Percentiles rank a stretch among this genome's conserved stretches.
Evolutionary conservation across 2,113 vertebrate genomes (phyloP).

Genomic region (Sebastes schlegelii): DNA sequence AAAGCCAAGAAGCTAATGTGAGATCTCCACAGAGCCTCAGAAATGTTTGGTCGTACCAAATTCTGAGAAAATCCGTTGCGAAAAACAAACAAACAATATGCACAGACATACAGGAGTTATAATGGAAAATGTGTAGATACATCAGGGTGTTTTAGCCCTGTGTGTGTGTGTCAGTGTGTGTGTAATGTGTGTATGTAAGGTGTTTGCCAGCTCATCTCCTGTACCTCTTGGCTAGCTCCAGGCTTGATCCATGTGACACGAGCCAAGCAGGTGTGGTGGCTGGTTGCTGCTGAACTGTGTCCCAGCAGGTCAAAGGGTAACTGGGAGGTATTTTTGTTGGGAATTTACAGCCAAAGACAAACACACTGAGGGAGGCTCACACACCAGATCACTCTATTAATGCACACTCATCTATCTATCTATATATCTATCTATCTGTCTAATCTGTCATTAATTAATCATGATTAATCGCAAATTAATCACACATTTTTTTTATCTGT

Average conservation of each 20-base stretch:
- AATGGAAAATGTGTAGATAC: slow-evolving; percentile 10
- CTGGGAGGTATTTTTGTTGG: slow-evolving; percentile 80
- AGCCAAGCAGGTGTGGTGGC: slow-evolving; percentile 79
- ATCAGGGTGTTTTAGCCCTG: slow-evolving; percentile 23
- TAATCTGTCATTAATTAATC: not conserved
- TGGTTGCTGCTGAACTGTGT: slow-evolving; percentile 68
- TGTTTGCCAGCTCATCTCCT: slow-evolving; percentile 28
- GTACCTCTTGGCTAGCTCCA: slow-evolving; percentile 20
- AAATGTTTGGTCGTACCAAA: slow-evolving; percentile 18
- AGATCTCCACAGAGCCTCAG: slow-evolving; percentile 36
- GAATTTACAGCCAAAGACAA: slow-evolving; percentile 79
- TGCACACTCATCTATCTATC: slow-evolving; percentile 52
- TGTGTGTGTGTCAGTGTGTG: slow-evolving; percentile 17
- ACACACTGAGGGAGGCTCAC: slow-evolving; percentile 56
- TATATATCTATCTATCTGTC: slow-evolving; percentile 1
- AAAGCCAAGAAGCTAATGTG: slow-evolving; percentile 64
- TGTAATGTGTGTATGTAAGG: slow-evolving; percentile 7
- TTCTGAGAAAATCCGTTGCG: slow-evolving; percentile 27
- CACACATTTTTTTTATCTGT: too few species aligned
- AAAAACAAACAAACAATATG: slow-evolving; percentile 13
- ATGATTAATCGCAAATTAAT: too few species aligned
- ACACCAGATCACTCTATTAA: slow-evolving; percentile 77
- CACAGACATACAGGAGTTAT: slow-evolving; percentile 7
- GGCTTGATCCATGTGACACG: slow-evolving; percentile 53
- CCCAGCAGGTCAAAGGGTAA: slow-evolving; percentile 82